These are phyloP conservation scores for Cottoperca gobio DNA, from an alignment of 2,797 vertebrate species.

Conservation along the genomic window DNA sequence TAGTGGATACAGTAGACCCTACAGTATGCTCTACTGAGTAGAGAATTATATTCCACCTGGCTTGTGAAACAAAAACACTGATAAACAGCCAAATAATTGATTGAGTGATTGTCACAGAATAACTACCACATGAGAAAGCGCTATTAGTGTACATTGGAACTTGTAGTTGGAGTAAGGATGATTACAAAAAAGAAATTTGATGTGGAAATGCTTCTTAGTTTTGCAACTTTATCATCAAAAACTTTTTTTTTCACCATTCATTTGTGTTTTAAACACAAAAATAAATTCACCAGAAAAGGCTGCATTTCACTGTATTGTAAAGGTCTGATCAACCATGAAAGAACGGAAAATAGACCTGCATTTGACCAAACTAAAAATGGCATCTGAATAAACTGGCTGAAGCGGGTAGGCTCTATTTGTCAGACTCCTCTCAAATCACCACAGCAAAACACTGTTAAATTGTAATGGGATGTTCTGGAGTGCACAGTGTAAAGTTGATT, in stretches of 20 bases:
- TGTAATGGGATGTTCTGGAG: constrained; percentile 43
- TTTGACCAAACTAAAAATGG: constrained; percentile 14
- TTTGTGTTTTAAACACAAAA: not conserved
- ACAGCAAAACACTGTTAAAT: constrained; percentile 43
- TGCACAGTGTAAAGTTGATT: constrained; percentile 38
- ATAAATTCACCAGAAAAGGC: not conserved
- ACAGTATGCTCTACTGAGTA: not conserved
- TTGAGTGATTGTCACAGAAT: not conserved
- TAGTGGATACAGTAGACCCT: constrained; percentile 12
- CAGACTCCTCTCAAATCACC: constrained; percentile 31
- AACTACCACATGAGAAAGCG: not conserved
- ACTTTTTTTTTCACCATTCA: not conserved
- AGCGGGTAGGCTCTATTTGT: constrained; percentile 19
- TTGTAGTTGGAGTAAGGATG: not conserved
- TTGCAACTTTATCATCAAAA: not conserved
- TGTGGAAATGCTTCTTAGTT: not conserved
- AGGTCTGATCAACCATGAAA: not conserved
- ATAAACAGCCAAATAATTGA: constrained; percentile 8
- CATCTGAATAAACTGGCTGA: constrained; percentile 3
- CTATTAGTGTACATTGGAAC: not conserved
- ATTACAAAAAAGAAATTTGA: not conserved
- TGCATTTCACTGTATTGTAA: not conserved
- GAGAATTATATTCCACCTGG: not conserved
- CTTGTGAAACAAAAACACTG: not conserved
- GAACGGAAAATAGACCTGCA: not conserved